phyloP scores from a whole-genome alignment of 2,113 vertebrate genomes.

The Prionailurus viverrinus region DNA sequence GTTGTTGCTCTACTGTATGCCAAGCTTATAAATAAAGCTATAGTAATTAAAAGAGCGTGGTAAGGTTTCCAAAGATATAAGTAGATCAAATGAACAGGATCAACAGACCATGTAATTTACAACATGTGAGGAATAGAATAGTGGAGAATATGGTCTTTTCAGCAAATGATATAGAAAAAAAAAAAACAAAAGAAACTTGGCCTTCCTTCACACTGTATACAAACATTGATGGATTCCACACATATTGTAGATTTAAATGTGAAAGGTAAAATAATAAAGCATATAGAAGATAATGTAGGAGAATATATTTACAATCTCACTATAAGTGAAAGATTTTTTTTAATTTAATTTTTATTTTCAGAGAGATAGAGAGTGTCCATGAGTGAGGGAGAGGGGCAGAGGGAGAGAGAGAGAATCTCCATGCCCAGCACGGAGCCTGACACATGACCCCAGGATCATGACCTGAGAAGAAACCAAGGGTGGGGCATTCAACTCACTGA shows the following conservation, averaged over 20 bases:
- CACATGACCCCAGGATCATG: not conserved
- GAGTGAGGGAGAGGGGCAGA: not conserved
- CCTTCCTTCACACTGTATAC: not conserved
- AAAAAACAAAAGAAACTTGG: not conserved
- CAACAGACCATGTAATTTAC: not conserved
- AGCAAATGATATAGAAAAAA: not conserved
- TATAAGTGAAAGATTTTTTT: not conserved
- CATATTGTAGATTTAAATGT: not conserved
- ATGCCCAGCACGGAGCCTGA: not conserved
- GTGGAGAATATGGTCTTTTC: not conserved
- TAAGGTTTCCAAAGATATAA: not conserved
- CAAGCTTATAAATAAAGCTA: constrained; percentile 30
- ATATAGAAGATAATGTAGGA: not conserved
- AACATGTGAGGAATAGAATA: not conserved
- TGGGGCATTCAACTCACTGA: not conserved
- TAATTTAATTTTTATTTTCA: not conserved
- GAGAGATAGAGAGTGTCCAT: not conserved
- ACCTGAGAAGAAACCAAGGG: not conserved
- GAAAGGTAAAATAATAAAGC: not conserved
- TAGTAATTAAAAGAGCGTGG: not conserved
- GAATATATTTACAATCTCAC: not conserved
- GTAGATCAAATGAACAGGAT: not conserved
- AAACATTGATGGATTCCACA: not conserved
- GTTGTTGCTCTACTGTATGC: not conserved
- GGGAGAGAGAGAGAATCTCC: not conserved